Conservation (phyloP, 2,113 vertebrate genomes). For the Ammodytes dubius region DNA sequence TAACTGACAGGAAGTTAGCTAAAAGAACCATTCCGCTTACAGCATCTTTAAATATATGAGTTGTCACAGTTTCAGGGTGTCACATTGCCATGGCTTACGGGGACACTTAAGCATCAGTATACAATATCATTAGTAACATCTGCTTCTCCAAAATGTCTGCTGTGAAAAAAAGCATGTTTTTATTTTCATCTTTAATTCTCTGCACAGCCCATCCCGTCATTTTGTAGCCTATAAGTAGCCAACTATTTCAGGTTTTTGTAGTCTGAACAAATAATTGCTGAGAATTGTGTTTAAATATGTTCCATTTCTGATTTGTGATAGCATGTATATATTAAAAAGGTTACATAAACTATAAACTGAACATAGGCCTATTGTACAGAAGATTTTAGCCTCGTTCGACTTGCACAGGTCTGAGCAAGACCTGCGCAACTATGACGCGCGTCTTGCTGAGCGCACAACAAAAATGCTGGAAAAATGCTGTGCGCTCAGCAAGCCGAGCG, state of each 20-base stretch:
- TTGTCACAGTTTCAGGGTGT: neutral
- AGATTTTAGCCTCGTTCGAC: no score
- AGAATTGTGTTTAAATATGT: neutral
- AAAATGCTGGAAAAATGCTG: no score
- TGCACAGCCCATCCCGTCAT: neutral
- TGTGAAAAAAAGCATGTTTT: neutral
- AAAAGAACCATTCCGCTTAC: no score
- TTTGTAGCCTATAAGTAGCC: neutral
- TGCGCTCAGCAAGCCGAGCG: no score
- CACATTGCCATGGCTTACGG: neutral
- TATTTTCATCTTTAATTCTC: neutral
- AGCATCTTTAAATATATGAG: neutral
- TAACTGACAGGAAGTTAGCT: no score
- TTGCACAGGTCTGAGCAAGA: no score
- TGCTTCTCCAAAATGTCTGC: neutral
- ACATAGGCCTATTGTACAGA: neutral
- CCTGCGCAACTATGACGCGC: no score
- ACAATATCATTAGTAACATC: neutral
- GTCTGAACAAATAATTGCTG: neutral
- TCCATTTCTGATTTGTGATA: neutral
- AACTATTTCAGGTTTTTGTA: neutral
- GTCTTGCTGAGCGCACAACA: no score
- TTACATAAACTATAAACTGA: conserved; percentile 32
- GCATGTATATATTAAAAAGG: neutral
- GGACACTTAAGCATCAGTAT: neutral